Base-by-base conservation (phyloP, 2,113 vertebrate genomes). In the Meriones unguiculatus region DNA sequence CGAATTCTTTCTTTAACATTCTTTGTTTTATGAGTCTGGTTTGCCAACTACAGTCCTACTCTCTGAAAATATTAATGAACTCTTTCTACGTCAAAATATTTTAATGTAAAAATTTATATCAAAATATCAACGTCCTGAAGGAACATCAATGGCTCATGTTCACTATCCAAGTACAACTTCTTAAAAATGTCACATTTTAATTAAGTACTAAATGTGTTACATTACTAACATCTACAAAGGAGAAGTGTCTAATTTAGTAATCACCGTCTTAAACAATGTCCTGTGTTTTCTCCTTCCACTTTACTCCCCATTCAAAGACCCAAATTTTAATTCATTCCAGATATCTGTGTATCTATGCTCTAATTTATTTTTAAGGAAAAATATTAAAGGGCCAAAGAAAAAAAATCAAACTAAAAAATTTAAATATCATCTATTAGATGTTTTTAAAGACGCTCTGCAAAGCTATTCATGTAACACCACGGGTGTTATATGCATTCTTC, bases 191-290 rank as follows among this genome's bases (percentile, higher is more conserved):
- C 76, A 95, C 57, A 78, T 96, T 97, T 96, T 85, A 81, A 95
- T 88, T 96, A 96, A 97, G 35, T 93, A 88, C 52, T 96, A 89
- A 97, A 62, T 59, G 28, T 20, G 95, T 96, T 90, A 90, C 80
- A 93, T 93, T 75, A 73, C 73, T 95, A 95, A 82, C 46, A 96
- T 75, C 69, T 92, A 89, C 64, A 91, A 93, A 96, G 81, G 25
- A 17, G 78, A 94, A 82, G 80, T 94, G 94, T 94, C 72, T 92
- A 77, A 35, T 87, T 91, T 25, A 90, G 24, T 87, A 80, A 93
- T 54, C 2, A 41, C 64, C 94, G 15, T 54, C 93, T 94, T 94
- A 95, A 89, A 69, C 76, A 94, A 65, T 84, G 88, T 69, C 7
- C 13, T 18, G 50, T 67, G 14, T 25, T 78, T 92, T 57, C 20